Base-by-base conservation (phyloP, 2,888 invertebrate genomes). In the Isotomurus palustris region DNA sequence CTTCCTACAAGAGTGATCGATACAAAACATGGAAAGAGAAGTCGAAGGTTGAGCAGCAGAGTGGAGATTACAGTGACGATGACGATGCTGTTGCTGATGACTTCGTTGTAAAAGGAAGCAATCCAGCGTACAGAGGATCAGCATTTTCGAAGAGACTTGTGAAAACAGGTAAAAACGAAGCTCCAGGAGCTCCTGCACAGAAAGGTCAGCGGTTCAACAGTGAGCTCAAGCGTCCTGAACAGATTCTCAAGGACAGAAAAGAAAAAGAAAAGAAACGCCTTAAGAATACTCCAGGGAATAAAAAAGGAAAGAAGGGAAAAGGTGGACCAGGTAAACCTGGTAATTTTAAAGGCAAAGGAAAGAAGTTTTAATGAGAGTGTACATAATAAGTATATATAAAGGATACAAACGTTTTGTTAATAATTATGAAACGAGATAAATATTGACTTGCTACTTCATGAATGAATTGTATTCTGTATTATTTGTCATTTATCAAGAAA, bases 1-100 rank as follows among this genome's bases (percentile, higher is more conserved):
- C 95, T 1, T 86, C 90, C 0, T 97, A 90, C 78, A 95, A 95
- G 78, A 88, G 91, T 60, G 88, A 94, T 51, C 82, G 88, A 25
- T 95, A 93, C 76, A 82, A 83, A 61, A 84, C 86, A 54, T 95
- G 95, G 95, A 84, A 87, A 72, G 84, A 86, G 60, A 85, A 85
- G 71, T 85, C 82, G 27, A 83, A 87, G 78, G 75, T 78, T 19
- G 76, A 75, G 10, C 62, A 66, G 28, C 62, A 63, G 51, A 52
- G 73, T 25, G 77, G 76, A 3, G 75, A 77, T 47, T 76, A 76
- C 32, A 80, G 79, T 27, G 80, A 79, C 43, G 78, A 78, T 25
- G 69, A 65, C 56, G 70, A 59, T 22, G 51, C 32, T 25, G 55
- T 43, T 45, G 49, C 57, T 44, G 58, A 57, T 53, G 41, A 27